Percentiles rank a stretch among this genome's conserved stretches.
These are phyloP conservation scores for Hemithea aestivaria DNA, from an alignment of 2,888 invertebrate species.

Conservation along the genomic window DNA sequence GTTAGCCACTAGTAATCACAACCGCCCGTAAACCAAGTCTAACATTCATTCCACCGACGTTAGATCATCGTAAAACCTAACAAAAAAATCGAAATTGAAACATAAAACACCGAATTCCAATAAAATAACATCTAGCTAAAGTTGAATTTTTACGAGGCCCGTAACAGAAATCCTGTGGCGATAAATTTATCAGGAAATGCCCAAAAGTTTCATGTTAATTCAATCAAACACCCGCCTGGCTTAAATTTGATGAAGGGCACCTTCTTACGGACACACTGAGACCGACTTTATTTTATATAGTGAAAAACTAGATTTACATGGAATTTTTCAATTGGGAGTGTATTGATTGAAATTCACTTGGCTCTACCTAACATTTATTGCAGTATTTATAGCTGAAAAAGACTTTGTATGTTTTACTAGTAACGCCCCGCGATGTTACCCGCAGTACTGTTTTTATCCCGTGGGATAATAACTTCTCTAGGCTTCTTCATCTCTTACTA, in stretches of 20 bases:
- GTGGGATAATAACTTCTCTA: too few species aligned
- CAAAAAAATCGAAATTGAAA: slow-evolving; percentile 41
- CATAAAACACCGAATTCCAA: slow-evolving; percentile 42
- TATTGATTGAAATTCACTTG: too few species aligned
- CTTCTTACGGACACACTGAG: slow-evolving; percentile 30
- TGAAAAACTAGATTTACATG: too few species aligned
- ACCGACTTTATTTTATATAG: slow-evolving; percentile 32
- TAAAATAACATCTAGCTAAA: slow-evolving; percentile 58
- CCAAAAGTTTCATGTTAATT: slow-evolving; percentile 72
- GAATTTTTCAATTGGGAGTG: too few species aligned
- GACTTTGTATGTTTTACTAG: too few species aligned
- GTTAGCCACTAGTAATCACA: too few species aligned
- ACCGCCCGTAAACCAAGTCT: too few species aligned
- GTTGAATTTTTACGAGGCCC: slow-evolving; percentile 52
- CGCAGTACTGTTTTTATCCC: too few species aligned
- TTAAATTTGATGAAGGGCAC: slow-evolving; percentile 67
- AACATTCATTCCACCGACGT: slow-evolving; percentile 2
- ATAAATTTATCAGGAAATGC: slow-evolving; percentile 65
- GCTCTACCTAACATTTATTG: too few species aligned
- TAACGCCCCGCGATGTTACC: too few species aligned
- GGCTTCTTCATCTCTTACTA: too few species aligned
- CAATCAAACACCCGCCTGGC: slow-evolving; percentile 64
- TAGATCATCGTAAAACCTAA: slow-evolving; percentile 7
- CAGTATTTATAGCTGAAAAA: too few species aligned
- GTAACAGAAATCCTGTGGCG: slow-evolving; percentile 49